Evolutionary conservation across 2,113 vertebrate genomes (phyloP), one percentile per base, ranked within the genome.

Genomic region (Oryzias javanicus): DNA sequence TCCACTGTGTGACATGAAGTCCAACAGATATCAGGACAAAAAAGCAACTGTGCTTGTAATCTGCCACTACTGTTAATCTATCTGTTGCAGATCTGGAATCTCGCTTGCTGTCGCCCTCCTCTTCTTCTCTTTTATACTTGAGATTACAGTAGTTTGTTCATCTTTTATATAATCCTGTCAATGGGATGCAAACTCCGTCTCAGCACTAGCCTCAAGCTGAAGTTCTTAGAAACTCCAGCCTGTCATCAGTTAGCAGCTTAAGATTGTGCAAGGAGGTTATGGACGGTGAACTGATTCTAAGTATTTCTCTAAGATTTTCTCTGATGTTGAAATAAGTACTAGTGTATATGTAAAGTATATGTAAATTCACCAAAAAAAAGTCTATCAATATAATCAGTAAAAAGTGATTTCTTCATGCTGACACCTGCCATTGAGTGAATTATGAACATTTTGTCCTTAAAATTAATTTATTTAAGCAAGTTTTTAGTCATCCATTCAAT

Each of bases 151-250:
- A 78, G 83, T 85, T 78, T 84, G 75, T 42, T 64, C 71, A 62
- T 79, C 51, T 55, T 77, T 81, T 76, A 57, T 74, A 80, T 88
- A 90, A 91, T 88, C 86, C 74, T 76, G 74, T 88, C 86, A 90
- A 80, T 80, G 57, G 76, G 66, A 87, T 80, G 79, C 72, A 74
- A 20, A 48, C 67, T 74, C 64, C 54, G 57, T 76, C 70, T 66
- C 72, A 55, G 63, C 70, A 57, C 64, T 60, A 41, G 55, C 74
- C 63, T 64, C 69, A 68, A 77, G 78, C 70, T 83, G 58, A 80
- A 74, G 75, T 75, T 71, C 55, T 76, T 44, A 55, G 67, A 64
- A 58, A 70, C 73, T 71, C 74, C 42, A 27, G 63, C 45, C 40
- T 81, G 70, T 79, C 82, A 87, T 86, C 78, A 73, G 50, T 67